Evolutionary conservation across 2,113 vertebrate genomes (phyloP).

Genomic region (Galeopterus variegatus): DNA sequence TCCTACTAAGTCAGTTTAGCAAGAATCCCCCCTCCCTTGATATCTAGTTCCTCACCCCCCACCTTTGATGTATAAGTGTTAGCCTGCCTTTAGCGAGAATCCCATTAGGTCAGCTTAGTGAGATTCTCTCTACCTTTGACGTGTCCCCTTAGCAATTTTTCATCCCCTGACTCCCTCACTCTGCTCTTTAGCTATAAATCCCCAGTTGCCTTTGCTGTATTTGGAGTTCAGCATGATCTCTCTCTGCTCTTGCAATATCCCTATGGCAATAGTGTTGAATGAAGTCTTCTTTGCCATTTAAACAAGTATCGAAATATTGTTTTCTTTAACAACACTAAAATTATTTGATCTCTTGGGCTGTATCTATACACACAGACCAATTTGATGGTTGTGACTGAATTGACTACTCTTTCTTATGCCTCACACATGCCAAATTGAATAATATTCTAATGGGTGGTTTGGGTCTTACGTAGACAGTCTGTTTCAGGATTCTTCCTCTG

Average conservation of each 20-base stretch:
- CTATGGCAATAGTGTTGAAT: not conserved
- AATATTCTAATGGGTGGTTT: conserved; percentile 47
- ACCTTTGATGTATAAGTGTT: not conserved
- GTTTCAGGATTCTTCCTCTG: conserved; percentile 24
- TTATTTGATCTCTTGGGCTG: not conserved
- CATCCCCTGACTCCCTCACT: not conserved
- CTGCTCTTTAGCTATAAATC: not conserved
- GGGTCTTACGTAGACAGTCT: not conserved
- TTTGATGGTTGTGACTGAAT: not conserved
- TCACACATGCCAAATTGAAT: conserved; percentile 5
- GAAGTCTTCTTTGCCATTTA: conserved; percentile 21
- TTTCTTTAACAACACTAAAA: conserved; percentile 41
- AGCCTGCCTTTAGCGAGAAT: not conserved
- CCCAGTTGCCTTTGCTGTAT: not conserved
- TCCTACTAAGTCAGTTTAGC: not conserved
- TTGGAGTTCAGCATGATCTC: not conserved
- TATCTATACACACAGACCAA: not conserved
- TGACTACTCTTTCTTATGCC: not conserved
- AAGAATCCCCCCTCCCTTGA: not conserved
- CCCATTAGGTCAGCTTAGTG: not conserved
- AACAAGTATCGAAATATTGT: conserved; percentile 12
- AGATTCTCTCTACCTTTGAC: not conserved
- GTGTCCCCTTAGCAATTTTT: not conserved
- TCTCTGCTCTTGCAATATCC: not conserved
- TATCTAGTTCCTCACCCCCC: not conserved